These are phyloP conservation scores for Stenolophus ochropezus DNA, from an alignment of 2,888 invertebrate genomes.

Conservation along the genomic window DNA sequence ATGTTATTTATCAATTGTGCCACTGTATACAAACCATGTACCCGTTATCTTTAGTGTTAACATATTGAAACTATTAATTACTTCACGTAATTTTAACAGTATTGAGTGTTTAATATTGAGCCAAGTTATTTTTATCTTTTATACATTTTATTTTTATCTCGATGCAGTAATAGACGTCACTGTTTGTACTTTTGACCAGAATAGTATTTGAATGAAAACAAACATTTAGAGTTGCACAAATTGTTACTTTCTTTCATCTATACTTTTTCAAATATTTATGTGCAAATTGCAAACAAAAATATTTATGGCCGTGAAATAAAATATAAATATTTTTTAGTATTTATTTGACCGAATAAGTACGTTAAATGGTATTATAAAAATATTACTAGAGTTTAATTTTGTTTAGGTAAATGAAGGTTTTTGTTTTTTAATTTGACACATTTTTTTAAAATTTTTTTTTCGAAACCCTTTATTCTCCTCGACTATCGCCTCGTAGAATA, in stretches of 20 bases:
- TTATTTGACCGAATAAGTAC: too few species aligned
- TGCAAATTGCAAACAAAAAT: too few species aligned
- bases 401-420: too few species aligned
- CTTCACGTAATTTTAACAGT: neutral
- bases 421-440: too few species aligned
- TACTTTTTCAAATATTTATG: neutral
- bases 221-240: neutral
- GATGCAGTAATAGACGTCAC: neutral
- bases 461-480: too few species aligned
- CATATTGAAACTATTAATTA: neutral
- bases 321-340: too few species aligned
- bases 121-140: neutral
- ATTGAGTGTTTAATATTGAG: neutral
- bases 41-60: neutral
- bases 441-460: too few species aligned
- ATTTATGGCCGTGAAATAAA: too few species aligned
- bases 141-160: constrained; percentile 3
- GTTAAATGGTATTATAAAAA: too few species aligned
- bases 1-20: neutral
- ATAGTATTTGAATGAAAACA: constrained; percentile 16
- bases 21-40: neutral
- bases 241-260: neutral
- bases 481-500: too few species aligned
- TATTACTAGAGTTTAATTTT: too few species aligned
- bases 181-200: constrained; percentile 14